Evolutionary conservation across 2,113 vertebrate species (phyloP).

Genomic region (Suncus etruscus): DNA sequence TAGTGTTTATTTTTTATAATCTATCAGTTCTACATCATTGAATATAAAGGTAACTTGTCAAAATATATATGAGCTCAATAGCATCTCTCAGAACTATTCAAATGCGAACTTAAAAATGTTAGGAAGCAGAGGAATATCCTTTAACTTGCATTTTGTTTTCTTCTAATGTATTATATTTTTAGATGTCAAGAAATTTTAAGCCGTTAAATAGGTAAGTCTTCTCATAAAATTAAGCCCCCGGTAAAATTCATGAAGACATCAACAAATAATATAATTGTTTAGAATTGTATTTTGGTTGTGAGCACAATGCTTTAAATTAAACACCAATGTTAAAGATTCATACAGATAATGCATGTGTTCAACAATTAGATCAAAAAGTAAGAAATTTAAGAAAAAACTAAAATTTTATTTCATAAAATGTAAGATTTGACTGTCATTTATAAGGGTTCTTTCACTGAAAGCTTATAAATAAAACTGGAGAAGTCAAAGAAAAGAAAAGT

Average conservation of each 20-base stretch:
- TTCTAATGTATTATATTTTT: neutral
- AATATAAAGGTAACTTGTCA: neutral
- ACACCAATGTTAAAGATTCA: too few relatives aligned
- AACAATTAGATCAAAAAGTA: neutral
- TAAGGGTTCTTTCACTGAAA: too few relatives aligned
- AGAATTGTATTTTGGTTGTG: neutral
- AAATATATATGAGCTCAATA: slow-evolving; percentile 32
- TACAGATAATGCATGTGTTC: too few relatives aligned
- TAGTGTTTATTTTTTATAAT: neutral
- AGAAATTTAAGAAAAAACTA: too few relatives aligned
- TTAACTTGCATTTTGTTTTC: slow-evolving; percentile 10
- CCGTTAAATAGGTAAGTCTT: neutral
- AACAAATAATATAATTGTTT: slow-evolving; percentile 7
- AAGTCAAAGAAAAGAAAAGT: too few relatives aligned
- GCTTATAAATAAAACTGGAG: too few relatives aligned
- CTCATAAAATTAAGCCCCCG: neutral
- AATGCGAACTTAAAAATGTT: neutral
- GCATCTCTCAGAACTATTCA: neutral
- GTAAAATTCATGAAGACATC: neutral
- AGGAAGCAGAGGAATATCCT: neutral
- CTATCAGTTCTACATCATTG: neutral
- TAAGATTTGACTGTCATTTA: too few relatives aligned
- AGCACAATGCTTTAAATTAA: too few relatives aligned
- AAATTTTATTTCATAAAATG: too few relatives aligned
- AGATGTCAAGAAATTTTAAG: neutral